Percentiles rank a stretch among this genome's conserved stretches.
phyloP scores from a whole-genome alignment of 2,797 vertebrate species.

The Hafferia zeledoni region DNA sequence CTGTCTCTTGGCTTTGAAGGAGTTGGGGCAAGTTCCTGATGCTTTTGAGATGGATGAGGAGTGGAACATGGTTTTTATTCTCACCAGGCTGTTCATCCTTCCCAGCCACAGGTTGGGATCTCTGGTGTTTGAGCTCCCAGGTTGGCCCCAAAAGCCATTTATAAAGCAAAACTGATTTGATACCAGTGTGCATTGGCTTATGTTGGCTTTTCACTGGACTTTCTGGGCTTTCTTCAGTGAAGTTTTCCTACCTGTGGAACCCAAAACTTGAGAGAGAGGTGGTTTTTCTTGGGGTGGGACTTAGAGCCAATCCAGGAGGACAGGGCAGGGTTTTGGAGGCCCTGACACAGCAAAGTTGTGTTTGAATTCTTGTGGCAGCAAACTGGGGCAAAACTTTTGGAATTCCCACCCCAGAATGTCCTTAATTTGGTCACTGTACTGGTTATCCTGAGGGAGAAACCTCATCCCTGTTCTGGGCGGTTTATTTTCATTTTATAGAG shows the following conservation, averaged over 20 bases:
- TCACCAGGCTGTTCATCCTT: not conserved
- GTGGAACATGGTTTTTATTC: not conserved
- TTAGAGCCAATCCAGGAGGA: not conserved
- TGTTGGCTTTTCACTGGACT: not conserved
- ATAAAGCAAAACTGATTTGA: not conserved
- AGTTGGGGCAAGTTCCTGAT: not conserved
- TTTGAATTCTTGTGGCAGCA: not conserved
- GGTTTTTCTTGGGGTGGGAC: not conserved
- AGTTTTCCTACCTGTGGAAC: not conserved
- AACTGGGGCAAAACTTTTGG: not conserved
- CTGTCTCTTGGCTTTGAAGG: not conserved
- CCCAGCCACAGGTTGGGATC: not conserved
- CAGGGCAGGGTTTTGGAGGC: not conserved
- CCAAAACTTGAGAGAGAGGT: not conserved
- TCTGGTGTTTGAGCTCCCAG: not conserved
- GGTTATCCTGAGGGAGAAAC: not conserved
- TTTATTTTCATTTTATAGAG: not conserved
- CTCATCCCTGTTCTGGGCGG: not conserved
- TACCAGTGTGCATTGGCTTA: not conserved
- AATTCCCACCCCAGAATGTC: not conserved
- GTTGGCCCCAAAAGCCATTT: not conserved
- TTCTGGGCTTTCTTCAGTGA: not conserved
- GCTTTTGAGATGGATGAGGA: not conserved
- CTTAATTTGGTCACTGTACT: not conserved
- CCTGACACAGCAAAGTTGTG: not conserved